Conservation (phyloP, 2,113 vertebrate species). For the Pelmatolapia mariae region DNA sequence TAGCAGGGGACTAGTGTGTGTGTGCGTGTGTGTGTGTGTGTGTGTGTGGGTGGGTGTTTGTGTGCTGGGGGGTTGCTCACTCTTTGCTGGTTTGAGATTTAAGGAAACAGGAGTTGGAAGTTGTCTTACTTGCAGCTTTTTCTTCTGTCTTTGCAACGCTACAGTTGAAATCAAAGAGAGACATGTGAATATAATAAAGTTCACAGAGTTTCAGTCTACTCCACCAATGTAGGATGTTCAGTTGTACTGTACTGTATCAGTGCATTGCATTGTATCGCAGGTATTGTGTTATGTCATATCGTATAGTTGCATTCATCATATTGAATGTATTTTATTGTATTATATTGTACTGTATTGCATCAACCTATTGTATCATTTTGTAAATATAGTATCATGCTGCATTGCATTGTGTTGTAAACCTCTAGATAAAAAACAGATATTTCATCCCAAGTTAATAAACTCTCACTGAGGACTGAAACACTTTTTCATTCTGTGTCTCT, state of each 20-base stretch:
- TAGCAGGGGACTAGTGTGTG: not conserved
- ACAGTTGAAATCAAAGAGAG: not conserved
- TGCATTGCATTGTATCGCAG: not conserved
- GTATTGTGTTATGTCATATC: fast-evolving
- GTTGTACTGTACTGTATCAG: not conserved
- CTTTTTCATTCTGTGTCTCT: not conserved
- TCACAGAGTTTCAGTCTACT: not conserved
- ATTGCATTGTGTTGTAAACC: not conserved
- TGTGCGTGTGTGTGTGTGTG: conserved; percentile 26
- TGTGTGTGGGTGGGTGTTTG: fast-evolving
- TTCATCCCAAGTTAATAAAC: not conserved
- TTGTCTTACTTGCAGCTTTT: not conserved
- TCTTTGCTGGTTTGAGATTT: not conserved
- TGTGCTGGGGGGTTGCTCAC: not conserved
- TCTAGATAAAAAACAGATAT: not conserved
- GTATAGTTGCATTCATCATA: not conserved
- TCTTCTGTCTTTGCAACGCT: not conserved
- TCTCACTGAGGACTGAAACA: not conserved
- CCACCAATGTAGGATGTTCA: not conserved
- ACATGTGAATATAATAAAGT: not conserved
- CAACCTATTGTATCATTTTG: not conserved
- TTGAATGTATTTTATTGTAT: not conserved
- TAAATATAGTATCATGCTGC: not conserved
- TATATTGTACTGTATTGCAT: too few species aligned
- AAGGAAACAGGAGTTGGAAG: not conserved